Conservation (phyloP, 2,888 invertebrate species). For the Cotesia congregata region DNA sequence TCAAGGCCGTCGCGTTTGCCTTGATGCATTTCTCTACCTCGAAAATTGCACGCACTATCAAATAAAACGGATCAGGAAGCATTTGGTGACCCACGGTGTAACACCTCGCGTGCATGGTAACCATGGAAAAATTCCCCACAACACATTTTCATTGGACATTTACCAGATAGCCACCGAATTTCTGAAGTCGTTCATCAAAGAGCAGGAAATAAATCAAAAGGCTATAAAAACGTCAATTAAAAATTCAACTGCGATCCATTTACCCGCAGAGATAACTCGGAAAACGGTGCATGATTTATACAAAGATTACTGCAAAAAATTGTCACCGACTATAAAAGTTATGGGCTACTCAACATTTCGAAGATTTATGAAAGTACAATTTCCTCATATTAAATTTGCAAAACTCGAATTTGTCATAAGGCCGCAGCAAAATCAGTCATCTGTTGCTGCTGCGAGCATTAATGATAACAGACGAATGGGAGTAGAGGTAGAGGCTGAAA, state of each 20-base stretch:
- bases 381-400: conserved; percentile 81
- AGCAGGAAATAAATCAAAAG: conserved; percentile 75
- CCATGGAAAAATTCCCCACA: conserved; percentile 85
- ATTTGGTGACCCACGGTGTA: conserved; percentile 84
- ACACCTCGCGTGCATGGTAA: conserved; percentile 85
- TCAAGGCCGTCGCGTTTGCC: conserved; percentile 82
- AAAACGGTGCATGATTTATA: conserved; percentile 84
- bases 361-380: conserved; percentile 86
- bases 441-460: not conserved
- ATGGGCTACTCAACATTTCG: conserved; percentile 87
- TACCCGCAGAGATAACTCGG: conserved; percentile 75
- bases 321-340: conserved; percentile 79
- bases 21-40: conserved; percentile 84
- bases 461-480: conserved; percentile 47
- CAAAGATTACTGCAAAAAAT: conserved; percentile 80
- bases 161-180: conserved; percentile 85
- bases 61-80: conserved; percentile 82
- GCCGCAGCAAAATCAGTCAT: conserved; percentile 45
- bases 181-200: conserved; percentile 80
- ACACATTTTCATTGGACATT: conserved; percentile 83
- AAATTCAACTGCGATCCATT: conserved; percentile 71
- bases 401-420: conserved; percentile 71
- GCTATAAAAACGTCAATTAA: conserved; percentile 68
- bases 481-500: conserved; percentile 41
- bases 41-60: conserved; percentile 87